Evolutionary conservation across 2,888 invertebrate species (phyloP), one percentile per base, ranked within the genome.

Genomic region (Pocota personata): DNA sequence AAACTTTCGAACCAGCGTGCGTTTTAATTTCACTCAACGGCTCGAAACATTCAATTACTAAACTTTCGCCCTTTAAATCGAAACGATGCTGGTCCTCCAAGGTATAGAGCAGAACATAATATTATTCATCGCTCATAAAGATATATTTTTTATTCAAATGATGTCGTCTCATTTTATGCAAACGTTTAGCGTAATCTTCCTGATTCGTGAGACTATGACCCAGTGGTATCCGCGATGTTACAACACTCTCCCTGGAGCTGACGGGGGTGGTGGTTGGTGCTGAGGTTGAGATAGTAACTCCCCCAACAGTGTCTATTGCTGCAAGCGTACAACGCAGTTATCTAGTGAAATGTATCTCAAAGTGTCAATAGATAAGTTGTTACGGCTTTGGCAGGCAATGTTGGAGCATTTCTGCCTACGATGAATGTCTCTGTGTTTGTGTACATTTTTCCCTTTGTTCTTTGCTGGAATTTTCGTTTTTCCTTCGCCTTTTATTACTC

Each of bases 361-460:
- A 80, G 80, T 84, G 84, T 84, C 84, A 84, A 84, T 84, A 84
- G 84, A 84, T 84, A 80, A 84, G 80, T 84, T 80, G 84, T 76
- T 80, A 84, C 58, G 71, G 80, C 80, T 66, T 58, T 71, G 64
- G 69, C 80, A 80, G 75, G 64, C 71, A 50, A 40, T 57, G 52
- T 40, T 14, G 24, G 72, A 40, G 57, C 3, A 52, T 67, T 60
- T 50, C 24, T 60, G 71, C 58, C 55, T 48, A 40, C 27, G 32
- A 64, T 76, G 43, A 52, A 43, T 52, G 60, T 55, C 57, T 7
- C 64, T 55, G 24, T 64, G 69, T 21, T 16, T 46, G 30, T 55
- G 37, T 66, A 21, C 52, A 24, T 6, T 48, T 64, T 52, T 64
- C 27, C 66, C 48, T 52, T 80, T 57, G 72, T 72, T 43, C 67